phyloP scores from a whole-genome alignment of 2,113 vertebrate species.

The Ginglymostoma cirratum region DNA sequence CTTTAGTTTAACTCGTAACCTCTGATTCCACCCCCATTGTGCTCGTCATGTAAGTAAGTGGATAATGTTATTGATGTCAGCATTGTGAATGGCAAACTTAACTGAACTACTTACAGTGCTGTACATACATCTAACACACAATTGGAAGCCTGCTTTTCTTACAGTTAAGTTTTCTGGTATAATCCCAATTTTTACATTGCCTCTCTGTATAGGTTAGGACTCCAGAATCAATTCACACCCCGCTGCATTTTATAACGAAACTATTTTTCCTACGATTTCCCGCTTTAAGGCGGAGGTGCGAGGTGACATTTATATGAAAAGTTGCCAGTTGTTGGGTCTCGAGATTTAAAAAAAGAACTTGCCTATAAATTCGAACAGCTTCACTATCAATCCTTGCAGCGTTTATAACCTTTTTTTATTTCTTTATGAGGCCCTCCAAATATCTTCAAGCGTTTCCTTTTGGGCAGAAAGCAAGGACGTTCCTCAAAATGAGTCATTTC shows the following conservation, averaged over 20 bases:
- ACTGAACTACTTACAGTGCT: background rate
- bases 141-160: background rate
- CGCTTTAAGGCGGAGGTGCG: background rate
- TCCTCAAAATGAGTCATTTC: background rate
- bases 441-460: background rate
- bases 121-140: background rate
- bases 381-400: background rate
- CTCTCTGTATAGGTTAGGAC: background rate
- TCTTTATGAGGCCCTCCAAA: background rate
- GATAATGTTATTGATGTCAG: background rate
- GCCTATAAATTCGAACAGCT: background rate
- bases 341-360: background rate
- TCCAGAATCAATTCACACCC: background rate
- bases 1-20: background rate
- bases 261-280: background rate
- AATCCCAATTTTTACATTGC: background rate
- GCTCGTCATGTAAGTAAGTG: background rate
- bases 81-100: background rate
- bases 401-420: slow-evolving; percentile 20
- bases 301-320: background rate
- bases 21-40: background rate
- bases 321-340: background rate
- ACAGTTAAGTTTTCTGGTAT: background rate
- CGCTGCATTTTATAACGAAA: background rate
- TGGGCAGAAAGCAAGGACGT: background rate